A percentile compares a stretch with the other conserved stretches of the same genome.
Conservation (phyloP, 30 jellyfish, hydroid and myxozoan genomes). For the Hydractinia symbiolongicarpus region DNA sequence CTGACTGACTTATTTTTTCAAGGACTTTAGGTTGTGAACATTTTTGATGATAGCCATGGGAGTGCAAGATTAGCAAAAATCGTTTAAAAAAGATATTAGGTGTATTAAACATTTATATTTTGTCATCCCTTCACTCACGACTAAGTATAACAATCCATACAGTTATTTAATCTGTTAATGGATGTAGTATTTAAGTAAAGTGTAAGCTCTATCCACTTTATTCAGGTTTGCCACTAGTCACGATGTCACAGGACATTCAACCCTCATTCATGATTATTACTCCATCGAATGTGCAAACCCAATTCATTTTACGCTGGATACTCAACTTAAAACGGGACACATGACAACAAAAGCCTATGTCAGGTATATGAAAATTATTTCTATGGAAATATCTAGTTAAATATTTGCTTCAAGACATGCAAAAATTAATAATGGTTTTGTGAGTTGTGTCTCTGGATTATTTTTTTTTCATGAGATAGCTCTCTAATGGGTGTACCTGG, state of each 20-base stretch:
- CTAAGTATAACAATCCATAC: no score
- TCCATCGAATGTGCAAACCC: constrained; percentile 72
- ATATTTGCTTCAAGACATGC: no score
- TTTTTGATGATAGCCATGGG: no score
- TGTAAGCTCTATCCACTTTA: no score
- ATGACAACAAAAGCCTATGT: constrained; percentile 68
- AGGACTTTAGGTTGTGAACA: no score
- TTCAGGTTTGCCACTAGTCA: constrained; percentile 92
- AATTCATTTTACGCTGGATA: constrained; percentile 83
- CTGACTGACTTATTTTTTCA: no score
- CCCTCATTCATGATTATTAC: constrained; percentile 78
- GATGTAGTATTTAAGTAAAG: no score
- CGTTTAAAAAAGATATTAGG: no score
- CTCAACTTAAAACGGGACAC: constrained; percentile 71
- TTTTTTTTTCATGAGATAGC: constrained; percentile 7
- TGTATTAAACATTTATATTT: no score
- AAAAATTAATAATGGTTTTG: background rate
- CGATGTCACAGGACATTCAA: constrained; percentile 89
- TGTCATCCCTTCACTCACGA: no score
- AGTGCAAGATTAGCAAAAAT: no score
- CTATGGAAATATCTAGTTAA: background rate
- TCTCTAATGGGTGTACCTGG: constrained; percentile 99
- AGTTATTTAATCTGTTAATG: no score
- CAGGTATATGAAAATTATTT: constrained; percentile 41
- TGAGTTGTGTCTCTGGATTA: background rate